phyloP scores from a whole-genome alignment of 2,888 invertebrate species.

The Cantharis nigra region DNA sequence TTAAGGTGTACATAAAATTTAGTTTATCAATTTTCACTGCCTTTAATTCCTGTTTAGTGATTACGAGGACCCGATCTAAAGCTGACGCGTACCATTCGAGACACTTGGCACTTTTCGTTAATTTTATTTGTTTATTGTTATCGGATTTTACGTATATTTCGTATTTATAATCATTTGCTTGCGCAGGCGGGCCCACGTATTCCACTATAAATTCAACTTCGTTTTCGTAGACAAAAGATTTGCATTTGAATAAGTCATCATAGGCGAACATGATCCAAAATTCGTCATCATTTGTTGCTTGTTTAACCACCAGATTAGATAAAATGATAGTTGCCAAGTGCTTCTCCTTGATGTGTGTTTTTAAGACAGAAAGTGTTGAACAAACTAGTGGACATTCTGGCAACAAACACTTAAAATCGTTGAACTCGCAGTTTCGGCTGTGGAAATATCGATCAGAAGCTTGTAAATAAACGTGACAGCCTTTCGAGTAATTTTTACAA shows the following conservation, averaged over 20 bases:
- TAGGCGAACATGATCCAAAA: constrained; percentile 39
- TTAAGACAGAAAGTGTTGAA: constrained; percentile 31
- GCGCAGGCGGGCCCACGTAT: constrained; percentile 41
- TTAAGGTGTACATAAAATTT: constrained; percentile 14
- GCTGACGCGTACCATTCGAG: constrained; percentile 29
- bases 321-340: constrained; percentile 36
- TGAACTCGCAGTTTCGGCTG: constrained; percentile 42
- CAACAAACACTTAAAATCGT: constrained; percentile 40
- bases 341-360: constrained; percentile 35
- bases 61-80: constrained; percentile 15
- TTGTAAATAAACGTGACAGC: constrained; percentile 39
- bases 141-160: constrained; percentile 31
- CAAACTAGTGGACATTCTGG: constrained; percentile 32
- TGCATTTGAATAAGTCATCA: constrained; percentile 42
- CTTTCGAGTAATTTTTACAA: constrained; percentile 41
- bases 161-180: constrained; percentile 37
- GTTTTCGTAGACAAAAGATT: constrained; percentile 41
- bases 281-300: constrained; percentile 37
- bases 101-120: constrained; percentile 26
- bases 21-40: constrained; percentile 5
- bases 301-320: constrained; percentile 33
- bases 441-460: constrained; percentile 35
- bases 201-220: constrained; percentile 42
- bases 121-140: constrained; percentile 5
- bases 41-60: constrained; percentile 11